phyloP scores from a whole-genome alignment of 2,888 invertebrate species.

The Erannis defoliaria region DNA sequence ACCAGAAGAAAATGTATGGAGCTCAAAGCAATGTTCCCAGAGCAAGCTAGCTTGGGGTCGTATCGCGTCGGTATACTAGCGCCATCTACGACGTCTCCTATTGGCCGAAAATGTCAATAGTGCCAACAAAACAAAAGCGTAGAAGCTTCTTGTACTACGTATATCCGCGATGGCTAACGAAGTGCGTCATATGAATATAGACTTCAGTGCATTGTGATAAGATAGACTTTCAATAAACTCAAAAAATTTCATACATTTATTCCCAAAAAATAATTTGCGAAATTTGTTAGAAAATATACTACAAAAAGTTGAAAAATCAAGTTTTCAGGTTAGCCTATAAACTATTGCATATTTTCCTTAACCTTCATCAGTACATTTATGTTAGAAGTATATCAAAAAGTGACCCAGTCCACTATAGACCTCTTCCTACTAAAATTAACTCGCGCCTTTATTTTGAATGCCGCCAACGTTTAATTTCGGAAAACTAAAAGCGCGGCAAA shows the following conservation, averaged over 20 bases:
- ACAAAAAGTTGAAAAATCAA: constrained; percentile 54
- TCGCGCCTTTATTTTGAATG: constrained; percentile 84
- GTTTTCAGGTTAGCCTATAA: constrained; percentile 46
- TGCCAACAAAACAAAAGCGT: constrained; percentile 68
- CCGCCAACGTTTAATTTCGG: constrained; percentile 82
- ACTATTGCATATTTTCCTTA: constrained; percentile 59
- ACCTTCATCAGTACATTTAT: constrained; percentile 60
- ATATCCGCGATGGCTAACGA: constrained; percentile 77
- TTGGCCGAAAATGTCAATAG: constrained; percentile 69
- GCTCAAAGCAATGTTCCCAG: constrained; percentile 85
- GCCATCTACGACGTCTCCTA: constrained; percentile 77
- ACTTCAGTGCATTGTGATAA: constrained; percentile 39
- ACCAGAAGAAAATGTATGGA: constrained; percentile 87
- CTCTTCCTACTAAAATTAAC: constrained; percentile 77
- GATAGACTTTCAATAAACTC: constrained; percentile 46
- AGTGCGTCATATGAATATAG: constrained; percentile 48
- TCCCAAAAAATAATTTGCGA: constrained; percentile 69
- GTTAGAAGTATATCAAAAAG: constrained; percentile 84
- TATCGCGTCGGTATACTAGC: constrained; percentile 79
- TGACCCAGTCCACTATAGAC: constrained; percentile 76
- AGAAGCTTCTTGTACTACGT: constrained; percentile 78
- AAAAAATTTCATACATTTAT: constrained; percentile 72
- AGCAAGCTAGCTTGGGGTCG: constrained; percentile 83
- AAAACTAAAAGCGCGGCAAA: constrained; percentile 83
- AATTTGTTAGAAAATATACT: constrained; percentile 63